A percentile compares a stretch with the other conserved stretches of the same genome.
These are phyloP conservation scores for Etheostoma spectabile DNA, from an alignment of 2,113 vertebrate species.

Conservation along the genomic window DNA sequence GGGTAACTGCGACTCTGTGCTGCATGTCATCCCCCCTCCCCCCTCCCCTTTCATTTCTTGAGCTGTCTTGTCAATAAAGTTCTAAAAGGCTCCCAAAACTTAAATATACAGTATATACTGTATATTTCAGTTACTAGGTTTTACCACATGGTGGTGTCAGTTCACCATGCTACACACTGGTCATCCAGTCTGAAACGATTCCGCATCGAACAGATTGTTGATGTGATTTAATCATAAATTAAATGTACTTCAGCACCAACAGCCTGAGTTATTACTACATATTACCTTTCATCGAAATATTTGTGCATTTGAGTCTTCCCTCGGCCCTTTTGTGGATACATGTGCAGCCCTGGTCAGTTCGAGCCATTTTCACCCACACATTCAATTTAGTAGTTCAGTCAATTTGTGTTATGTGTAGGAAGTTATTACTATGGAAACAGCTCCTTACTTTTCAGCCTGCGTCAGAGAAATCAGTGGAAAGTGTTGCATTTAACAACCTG, in stretches of 20 bases:
- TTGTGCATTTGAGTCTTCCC: background rate
- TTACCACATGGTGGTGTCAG: slow-evolving; percentile 56
- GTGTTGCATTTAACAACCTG: slow-evolving; percentile 23
- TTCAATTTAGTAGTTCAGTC: slow-evolving; percentile 17
- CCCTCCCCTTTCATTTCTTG: too few relatives aligned
- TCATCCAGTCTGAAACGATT: background rate
- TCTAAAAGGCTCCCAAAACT: too few relatives aligned
- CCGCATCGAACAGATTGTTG: background rate
- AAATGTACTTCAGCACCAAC: background rate
- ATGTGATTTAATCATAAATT: background rate
- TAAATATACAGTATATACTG: too few relatives aligned
- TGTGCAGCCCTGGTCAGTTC: background rate
- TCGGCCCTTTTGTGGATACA: background rate
- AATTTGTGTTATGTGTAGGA: slow-evolving; percentile 30
- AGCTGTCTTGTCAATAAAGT: too few relatives aligned
- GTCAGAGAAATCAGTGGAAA: slow-evolving; percentile 12
- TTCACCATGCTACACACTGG: background rate
- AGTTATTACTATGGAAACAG: slow-evolving; percentile 68
- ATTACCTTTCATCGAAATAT: background rate
- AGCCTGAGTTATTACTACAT: background rate
- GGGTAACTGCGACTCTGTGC: too few relatives aligned
- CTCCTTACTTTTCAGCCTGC: slow-evolving; percentile 34
- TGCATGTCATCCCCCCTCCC: too few relatives aligned
- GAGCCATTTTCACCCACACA: background rate
- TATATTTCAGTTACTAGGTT: background rate